phyloP scores from a whole-genome alignment of 1,140 invertebrate species.

The Scaptodrosophila lebanonensis region DNA sequence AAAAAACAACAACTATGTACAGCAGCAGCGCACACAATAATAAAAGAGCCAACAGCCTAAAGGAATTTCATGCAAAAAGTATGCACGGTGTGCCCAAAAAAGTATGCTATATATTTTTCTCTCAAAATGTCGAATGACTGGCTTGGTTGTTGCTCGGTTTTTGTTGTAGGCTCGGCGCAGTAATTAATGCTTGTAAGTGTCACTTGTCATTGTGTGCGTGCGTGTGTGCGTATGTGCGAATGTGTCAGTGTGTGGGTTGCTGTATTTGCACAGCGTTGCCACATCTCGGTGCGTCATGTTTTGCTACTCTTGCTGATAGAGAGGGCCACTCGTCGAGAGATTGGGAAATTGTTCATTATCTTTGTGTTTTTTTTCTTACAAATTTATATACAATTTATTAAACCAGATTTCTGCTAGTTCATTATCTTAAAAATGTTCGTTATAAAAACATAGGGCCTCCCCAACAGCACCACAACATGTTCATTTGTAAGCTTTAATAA shows the following conservation, averaged over 20 bases:
- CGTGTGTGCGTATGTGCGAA: conserved; percentile 12
- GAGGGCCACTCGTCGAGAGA: too few species aligned
- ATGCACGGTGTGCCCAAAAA: conserved; percentile 31
- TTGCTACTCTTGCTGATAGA: too few species aligned
- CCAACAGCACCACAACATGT: too few species aligned
- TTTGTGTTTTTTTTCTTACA: conserved; percentile 9
- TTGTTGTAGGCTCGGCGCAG: conserved; percentile 33
- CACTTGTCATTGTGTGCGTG: conserved; percentile 17
- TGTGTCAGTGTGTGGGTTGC: conserved; percentile 1
- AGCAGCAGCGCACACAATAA: conserved; percentile 13
- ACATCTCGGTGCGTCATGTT: conserved; percentile 16
- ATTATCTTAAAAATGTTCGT: too few species aligned
- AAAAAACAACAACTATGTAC: conserved; percentile 23
- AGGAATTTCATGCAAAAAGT: conserved; percentile 19
- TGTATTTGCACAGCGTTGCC: conserved; percentile 24
- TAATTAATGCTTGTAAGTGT: conserved; percentile 68
- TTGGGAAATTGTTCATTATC: conserved; percentile 3
- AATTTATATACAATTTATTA: too few species aligned
- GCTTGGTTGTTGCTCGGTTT: conserved; percentile 11
- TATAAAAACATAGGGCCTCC: too few species aligned
- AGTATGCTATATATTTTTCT: conserved; percentile 53
- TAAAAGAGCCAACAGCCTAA: conserved; percentile 14
- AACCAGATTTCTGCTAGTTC: too few species aligned
- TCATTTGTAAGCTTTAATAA: too few species aligned
- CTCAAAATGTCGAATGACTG: conserved; percentile 28